Percentiles rank a stretch among this genome's conserved stretches.
phyloP scores from a whole-genome alignment of 2,797 vertebrate genomes.

The Pangasius djambal region DNA sequence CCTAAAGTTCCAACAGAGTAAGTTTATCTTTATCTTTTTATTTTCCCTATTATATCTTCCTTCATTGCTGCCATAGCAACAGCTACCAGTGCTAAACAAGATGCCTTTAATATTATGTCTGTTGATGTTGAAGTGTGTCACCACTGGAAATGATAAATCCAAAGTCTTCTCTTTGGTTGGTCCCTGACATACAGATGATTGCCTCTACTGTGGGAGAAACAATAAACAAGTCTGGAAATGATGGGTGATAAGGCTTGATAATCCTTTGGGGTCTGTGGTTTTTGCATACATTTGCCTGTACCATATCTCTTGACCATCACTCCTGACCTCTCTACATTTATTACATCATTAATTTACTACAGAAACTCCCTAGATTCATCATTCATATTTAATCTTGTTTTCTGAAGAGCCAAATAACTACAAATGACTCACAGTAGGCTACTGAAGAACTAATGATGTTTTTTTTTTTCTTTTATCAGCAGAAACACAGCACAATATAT shows the following conservation, averaged over 20 bases:
- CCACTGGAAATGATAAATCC: neutral
- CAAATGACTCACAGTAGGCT: conserved; percentile 12
- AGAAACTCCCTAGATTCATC: neutral
- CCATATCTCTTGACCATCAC: neutral
- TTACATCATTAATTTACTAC: neutral
- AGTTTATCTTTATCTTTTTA: neutral
- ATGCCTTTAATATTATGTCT: neutral
- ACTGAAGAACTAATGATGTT: neutral
- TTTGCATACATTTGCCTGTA: neutral
- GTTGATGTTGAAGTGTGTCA: neutral
- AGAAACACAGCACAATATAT: neutral
- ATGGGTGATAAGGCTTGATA: neutral
- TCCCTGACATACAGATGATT: neutral
- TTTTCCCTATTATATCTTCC: neutral
- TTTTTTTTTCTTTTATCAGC: neutral
- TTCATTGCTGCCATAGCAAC: neutral
- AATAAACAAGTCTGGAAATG: neutral
- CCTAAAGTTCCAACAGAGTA: neutral
- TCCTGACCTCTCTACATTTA: neutral
- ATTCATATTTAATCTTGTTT: conserved; percentile 10
- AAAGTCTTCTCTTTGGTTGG: no score
- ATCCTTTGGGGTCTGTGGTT: neutral
- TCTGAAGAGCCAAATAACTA: conserved; percentile 3
- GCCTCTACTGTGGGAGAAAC: neutral
- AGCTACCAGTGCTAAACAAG: neutral